phyloP scores from a whole-genome alignment of 2,797 vertebrate genomes.

The Coregonus suidteri region DNA sequence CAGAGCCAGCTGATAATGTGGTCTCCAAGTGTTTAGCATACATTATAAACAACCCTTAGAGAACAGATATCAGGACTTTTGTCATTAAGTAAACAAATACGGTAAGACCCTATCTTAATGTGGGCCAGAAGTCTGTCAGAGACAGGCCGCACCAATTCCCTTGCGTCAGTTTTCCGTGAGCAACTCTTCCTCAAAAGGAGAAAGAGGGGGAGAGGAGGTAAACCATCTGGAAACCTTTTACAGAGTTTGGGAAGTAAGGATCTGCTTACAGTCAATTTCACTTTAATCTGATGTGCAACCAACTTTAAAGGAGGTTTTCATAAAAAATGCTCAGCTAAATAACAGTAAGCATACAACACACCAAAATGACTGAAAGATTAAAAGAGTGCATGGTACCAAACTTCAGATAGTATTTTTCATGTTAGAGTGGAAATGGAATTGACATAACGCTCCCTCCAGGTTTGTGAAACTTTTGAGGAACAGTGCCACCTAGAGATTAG shows the following conservation, averaged over 20 bases:
- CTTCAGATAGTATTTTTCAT: not conserved
- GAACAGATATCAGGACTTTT: slow-evolving; percentile 17
- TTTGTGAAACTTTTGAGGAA: slow-evolving; percentile 28
- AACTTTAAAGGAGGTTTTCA: slow-evolving; percentile 25
- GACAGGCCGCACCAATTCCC: not conserved
- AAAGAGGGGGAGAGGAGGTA: slow-evolving; percentile 26
- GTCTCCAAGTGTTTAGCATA: slow-evolving; percentile 49
- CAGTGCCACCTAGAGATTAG: slow-evolving; percentile 65
- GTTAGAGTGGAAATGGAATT: not conserved
- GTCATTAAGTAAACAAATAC: slow-evolving; percentile 24
- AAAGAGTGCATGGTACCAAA: slow-evolving; percentile 16
- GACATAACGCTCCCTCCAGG: not conserved
- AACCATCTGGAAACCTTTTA: slow-evolving; percentile 58
- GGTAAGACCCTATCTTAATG: not conserved
- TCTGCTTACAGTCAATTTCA: slow-evolving; percentile 9
- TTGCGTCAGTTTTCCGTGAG: not conserved
- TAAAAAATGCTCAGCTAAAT: not conserved
- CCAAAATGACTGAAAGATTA: not conserved
- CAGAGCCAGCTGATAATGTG: slow-evolving; percentile 40
- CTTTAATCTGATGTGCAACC: slow-evolving; percentile 10
- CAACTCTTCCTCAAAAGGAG: slow-evolving; percentile 13
- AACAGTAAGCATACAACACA: slow-evolving; percentile 7
- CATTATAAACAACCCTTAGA: not conserved
- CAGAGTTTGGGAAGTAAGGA: slow-evolving; percentile 13
- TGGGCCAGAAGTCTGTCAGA: slow-evolving; percentile 1